Percentiles rank a stretch among this genome's conserved stretches.
Conservation (phyloP, 2,797 vertebrate species). For the Orestias chungarensis region DNA sequence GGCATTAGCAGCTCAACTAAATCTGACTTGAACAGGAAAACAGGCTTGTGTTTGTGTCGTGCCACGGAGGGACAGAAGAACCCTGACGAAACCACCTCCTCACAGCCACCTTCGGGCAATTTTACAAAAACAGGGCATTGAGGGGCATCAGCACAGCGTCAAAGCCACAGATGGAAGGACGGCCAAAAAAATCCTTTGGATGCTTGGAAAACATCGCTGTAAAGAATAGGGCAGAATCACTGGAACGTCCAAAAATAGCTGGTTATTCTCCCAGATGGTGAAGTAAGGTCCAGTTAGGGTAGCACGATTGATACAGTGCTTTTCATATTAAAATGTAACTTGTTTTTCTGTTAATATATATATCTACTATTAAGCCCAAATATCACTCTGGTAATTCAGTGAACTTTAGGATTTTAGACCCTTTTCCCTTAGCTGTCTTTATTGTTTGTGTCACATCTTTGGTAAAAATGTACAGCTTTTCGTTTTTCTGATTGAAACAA, state of each 20-base stretch:
- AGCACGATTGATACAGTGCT: neutral
- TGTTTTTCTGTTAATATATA: neutral
- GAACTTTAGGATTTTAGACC: neutral
- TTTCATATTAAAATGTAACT: neutral
- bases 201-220: slow-evolving; percentile 22
- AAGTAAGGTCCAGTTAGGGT: neutral
- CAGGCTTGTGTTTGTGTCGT: slow-evolving; percentile 38
- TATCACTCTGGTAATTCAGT: neutral
- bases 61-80: slow-evolving; percentile 13
- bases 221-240: slow-evolving; percentile 2
- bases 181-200: slow-evolving; percentile 28
- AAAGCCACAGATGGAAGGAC: slow-evolving; percentile 20
- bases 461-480: neutral
- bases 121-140: slow-evolving; percentile 63
- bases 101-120: slow-evolving; percentile 55
- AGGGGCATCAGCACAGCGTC: slow-evolving; percentile 45
- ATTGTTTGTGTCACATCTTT: neutral
- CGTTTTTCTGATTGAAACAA: neutral
- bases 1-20: slow-evolving; percentile 32
- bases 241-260: neutral
- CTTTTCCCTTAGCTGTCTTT: neutral
- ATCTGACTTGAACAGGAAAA: slow-evolving; percentile 45
- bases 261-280: neutral
- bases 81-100: slow-evolving; percentile 41
- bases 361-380: neutral